Conservation (phyloP, 2,888 invertebrate genomes). For the Caenorhabditis doughertyi region DNA sequence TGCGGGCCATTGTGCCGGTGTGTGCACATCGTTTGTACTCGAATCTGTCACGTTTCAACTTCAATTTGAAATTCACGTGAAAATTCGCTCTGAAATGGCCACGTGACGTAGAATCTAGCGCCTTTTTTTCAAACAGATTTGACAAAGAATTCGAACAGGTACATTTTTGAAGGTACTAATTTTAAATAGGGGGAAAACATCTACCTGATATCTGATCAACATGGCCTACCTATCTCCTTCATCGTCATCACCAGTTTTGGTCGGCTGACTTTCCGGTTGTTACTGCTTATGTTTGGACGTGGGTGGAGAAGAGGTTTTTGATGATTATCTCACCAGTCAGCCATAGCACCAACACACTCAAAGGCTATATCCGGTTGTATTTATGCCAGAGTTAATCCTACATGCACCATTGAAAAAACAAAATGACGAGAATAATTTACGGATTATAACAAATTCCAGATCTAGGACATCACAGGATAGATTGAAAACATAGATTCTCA, state of each 20-base stretch:
- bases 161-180: not conserved
- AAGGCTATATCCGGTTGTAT: conserved; percentile 46
- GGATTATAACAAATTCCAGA: conserved; percentile 11
- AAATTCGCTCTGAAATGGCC: conserved; percentile 35
- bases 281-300: conserved; percentile 31
- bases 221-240: conserved; percentile 2
- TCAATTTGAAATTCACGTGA: conserved; percentile 1
- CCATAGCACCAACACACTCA: conserved; percentile 5
- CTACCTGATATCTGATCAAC: conserved; percentile 41
- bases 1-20: conserved; percentile 8
- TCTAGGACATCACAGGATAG: conserved; percentile 2
- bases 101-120: conserved; percentile 9
- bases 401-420: conserved; percentile 12
- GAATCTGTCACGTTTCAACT: conserved; percentile 4
- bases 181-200: conserved; percentile 14
- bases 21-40: conserved; percentile 27
- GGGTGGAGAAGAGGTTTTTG: conserved; percentile 30
- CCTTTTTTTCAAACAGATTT: not conserved
- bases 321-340: conserved; percentile 47
- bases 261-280: conserved; percentile 58
- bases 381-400: conserved; percentile 13
- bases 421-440: conserved; percentile 8
- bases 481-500: not conserved
- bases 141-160: not conserved
- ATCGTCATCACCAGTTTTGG: conserved; percentile 39